Evolutionary conservation across 2,797 vertebrate species (phyloP), one percentile per base, ranked within the genome.

Genomic region (Oryzias dopingdopingensis): DNA sequence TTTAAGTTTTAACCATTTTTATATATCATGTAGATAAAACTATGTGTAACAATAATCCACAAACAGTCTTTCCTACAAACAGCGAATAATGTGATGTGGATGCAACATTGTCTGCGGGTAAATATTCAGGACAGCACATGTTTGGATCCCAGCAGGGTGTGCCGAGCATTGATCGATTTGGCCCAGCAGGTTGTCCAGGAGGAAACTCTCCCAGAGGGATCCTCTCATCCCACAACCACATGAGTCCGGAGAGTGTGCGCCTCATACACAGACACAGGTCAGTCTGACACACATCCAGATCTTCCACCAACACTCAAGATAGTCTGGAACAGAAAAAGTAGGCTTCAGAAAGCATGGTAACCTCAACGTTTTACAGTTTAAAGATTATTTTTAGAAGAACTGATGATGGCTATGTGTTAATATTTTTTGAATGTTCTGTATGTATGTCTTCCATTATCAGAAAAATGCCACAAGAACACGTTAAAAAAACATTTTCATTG

Each of bases 231-330:
- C 96, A 98, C 49, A 94, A 93, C 67, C 94, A 97, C 66, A 95
- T 98, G 95, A 99, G 95, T 80, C 96, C 95, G 0, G 97, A 99
- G 85, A 96, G 92, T 69, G 87, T 96, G 60, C 95, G 96, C 74
- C 91, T 98, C 80, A 83, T 97, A 32, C 96, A 99, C 79, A 92
- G 96, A 78, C 96, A 99, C 93, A 98, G 96, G 96, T 62, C 66
- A 23, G 67, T 55, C 15, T n/a, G 45, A 54, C 50, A 47, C 17
- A 49, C 44, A 24, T 40, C 23, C 26, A 42, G 18, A 17, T 37
- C 58, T 3, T 37, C n/a, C 2, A 44, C 22, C 42, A 47, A 47
- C 20, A 47, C 41, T 7, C 12, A 16, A 14, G 8, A 43, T 37
- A 13, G 32, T 4, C 12, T 6, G 29, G 37, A 18, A 10, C 14